Evolutionary conservation across 2,888 invertebrate genomes (phyloP).

Genomic region (Physocephala rufipes): DNA sequence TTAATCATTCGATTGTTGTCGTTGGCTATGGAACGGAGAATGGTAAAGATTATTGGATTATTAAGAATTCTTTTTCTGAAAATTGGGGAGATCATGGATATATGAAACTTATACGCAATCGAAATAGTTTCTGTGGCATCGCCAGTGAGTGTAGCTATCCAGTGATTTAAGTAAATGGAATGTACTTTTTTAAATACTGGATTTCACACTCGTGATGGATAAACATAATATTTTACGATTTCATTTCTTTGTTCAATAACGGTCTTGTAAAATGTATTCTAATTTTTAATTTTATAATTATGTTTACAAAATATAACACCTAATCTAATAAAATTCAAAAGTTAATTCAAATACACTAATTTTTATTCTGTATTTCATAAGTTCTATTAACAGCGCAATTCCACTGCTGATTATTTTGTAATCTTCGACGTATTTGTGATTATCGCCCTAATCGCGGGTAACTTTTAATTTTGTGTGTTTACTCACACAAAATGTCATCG

Average conservation of each 20-base stretch:
- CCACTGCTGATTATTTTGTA: too few relatives aligned
- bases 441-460: too few relatives aligned
- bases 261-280: background rate
- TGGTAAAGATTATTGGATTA: constrained; percentile 62
- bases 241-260: background rate
- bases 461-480: too few relatives aligned
- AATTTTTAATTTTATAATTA: background rate
- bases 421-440: too few relatives aligned
- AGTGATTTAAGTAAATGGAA: constrained; percentile 49
- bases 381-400: too few relatives aligned
- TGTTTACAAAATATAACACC: background rate
- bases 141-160: constrained; percentile 64
- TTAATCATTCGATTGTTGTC: constrained; percentile 62
- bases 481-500: too few relatives aligned
- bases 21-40: constrained; percentile 62
- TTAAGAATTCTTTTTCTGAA: constrained; percentile 63
- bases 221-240: background rate
- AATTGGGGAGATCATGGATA: constrained; percentile 65
- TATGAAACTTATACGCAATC: constrained; percentile 59
- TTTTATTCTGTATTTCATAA: too few relatives aligned
- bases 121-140: constrained; percentile 61
- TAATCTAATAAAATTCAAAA: too few relatives aligned
- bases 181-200: background rate
- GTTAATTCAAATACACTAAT: too few relatives aligned
- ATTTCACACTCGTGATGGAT: too few relatives aligned